Evolutionary conservation across 2,797 vertebrate genomes (phyloP), one percentile per base, ranked within the genome.

Genomic region (Valencia hispanica): DNA sequence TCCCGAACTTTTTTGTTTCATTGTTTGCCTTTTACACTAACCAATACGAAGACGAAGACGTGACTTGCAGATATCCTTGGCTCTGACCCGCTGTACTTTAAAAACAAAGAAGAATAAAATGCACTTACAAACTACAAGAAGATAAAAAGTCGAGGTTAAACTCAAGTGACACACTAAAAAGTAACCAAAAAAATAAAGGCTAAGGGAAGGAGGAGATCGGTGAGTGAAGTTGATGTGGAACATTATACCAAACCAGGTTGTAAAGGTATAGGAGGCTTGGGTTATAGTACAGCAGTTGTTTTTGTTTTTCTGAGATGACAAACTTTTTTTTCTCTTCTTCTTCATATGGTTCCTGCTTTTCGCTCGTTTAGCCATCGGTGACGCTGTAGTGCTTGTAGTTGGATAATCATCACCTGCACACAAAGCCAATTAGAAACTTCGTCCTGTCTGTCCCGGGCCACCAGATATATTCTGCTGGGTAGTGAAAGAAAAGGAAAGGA

Each of bases 231-330:
- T 68, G 87, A 94, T 82, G 91, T 92, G 94, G 93, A 92, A 94
- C 90, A 93, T 96, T 92, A 92, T 77, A 92, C 92, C 95, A 96
- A 95, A 93, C 87, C 95, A 94, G 84, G 96, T 95, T 91, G 96
- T 95, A 95, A 96, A 95, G 93, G 95, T 97, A 97, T 96, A 96
- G 94, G 86, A 95, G 92, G 93, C 93, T 91, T 95, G 96, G 94
- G 96, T 94, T 97, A 97, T 97, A 95, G 94, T 97, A 98, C 97
- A 99, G 97, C 97, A 98, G 97, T 96, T 96, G 85, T 93, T 71
- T 93, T 71, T 94, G 84, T 94, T 93, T 94, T 93, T 93, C 96
- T 97, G 97, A 98, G 97, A 98, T 98, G 97, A 98, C 96, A 92
- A 91, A 96, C 95, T 87, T 91, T 90, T 73, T 91, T 93, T 84